phyloP scores from a whole-genome alignment of 2,888 invertebrate genomes.

The Morinoia aosen region DNA sequence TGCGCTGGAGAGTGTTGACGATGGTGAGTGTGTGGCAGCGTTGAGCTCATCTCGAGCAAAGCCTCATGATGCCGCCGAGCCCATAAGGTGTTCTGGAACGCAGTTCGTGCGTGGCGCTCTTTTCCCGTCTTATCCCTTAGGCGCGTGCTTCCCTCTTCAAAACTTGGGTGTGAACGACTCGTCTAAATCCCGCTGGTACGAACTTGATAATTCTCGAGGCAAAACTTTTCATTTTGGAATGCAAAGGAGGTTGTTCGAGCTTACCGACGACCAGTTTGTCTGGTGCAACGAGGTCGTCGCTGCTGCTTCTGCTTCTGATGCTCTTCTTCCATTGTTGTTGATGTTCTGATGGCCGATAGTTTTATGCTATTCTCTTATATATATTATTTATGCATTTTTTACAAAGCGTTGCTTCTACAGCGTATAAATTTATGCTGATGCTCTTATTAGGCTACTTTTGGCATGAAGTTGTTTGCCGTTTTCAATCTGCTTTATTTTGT shows the following conservation, averaged over 20 bases:
- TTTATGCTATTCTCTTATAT: neutral
- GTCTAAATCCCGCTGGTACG: slow-evolving; percentile 29
- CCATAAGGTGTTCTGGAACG: slow-evolving; percentile 3
- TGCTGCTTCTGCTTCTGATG: neutral
- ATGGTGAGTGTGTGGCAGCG: neutral
- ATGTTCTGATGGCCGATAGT: neutral
- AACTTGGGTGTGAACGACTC: slow-evolving; percentile 39
- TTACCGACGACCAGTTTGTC: slow-evolving; percentile 25
- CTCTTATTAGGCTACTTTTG: neutral
- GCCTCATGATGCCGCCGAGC: neutral
- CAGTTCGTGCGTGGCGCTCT: neutral
- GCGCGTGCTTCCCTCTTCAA: slow-evolving; percentile 13
- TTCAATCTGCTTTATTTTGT: neutral
- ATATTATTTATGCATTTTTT: neutral
- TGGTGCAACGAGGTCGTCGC: slow-evolving; percentile 7
- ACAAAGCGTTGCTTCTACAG: neutral
- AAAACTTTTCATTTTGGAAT: slow-evolving; percentile 49
- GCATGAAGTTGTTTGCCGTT: neutral
- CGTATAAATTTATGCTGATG: neutral
- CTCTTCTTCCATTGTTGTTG: neutral
- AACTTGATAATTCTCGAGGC: slow-evolving; percentile 45
- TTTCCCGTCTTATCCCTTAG: neutral
- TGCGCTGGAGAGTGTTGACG: neutral
- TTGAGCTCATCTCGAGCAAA: slow-evolving; percentile 4
- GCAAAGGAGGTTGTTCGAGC: slow-evolving; percentile 51